Evolutionary conservation across 2,113 vertebrate species (phyloP), one percentile per base, ranked within the genome.

Genomic region (Bombycilla garrulus): DNA sequence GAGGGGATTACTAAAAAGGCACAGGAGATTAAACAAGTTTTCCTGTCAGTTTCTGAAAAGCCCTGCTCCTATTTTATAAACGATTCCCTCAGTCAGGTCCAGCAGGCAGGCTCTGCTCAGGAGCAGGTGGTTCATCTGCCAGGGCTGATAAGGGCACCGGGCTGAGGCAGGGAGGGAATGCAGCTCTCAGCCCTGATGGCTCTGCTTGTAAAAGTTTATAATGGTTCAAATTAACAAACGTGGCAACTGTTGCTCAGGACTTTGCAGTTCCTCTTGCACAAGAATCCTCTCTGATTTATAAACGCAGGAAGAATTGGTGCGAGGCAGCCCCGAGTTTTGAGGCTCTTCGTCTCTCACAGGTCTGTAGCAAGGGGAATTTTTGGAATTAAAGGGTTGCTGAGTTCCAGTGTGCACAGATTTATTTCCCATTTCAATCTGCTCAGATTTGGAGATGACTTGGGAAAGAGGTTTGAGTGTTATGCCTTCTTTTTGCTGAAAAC

Each of bases 1-100:
- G 78, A 95, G 62, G 79, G 90, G 94, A 95, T 93, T 93, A 96
- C 95, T 91, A 81, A 65, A 78, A 74, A 67, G 56, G 81, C 60
- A 31, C 64, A 69, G 78, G 89, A 94, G 90, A 93, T 92, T 92
- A 81, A 91, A 64, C 47, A 79, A 83, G 91, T 64, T 65, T 90
- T 78, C 86, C 38, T 93, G 93, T 92, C 85, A 54, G 24, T 77
- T 78, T 60, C 66, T 76, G 70, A 87, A 96, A 95, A 87, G 70
- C n/a, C 22, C 57, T 7, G 26, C 56, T 95, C 80, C 92, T 56
- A 4, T 87, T 51, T 38, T 48, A 64, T 15, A 76, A 86, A 86
- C 23, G 29, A 71, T 42, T 79, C 85, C 85, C 81, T 76, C 29
- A 66, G 72, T 54, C 88, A 95, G 88, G 89, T 36, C 40, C 48